Evolutionary conservation across 2,113 vertebrate genomes (phyloP).

Genomic region (Murina feae): DNA sequence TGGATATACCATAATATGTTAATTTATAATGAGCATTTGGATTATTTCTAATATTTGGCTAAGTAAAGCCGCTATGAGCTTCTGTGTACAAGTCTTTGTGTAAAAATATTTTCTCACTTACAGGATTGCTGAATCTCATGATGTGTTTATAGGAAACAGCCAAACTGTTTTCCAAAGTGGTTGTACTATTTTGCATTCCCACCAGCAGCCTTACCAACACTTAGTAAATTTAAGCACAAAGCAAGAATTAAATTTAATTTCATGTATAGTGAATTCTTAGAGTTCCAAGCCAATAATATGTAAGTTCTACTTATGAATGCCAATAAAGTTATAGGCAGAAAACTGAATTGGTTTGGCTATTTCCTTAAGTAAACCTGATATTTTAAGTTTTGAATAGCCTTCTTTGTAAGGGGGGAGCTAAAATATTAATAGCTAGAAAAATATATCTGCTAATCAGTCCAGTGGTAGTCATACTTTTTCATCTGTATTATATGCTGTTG

Average conservation of each 20-base stretch:
- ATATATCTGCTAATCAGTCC: background rate
- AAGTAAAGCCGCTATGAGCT: background rate
- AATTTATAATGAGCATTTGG: background rate
- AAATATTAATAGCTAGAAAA: slow-evolving; percentile 6
- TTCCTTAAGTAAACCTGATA: background rate
- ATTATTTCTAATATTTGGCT: background rate
- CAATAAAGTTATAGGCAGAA: background rate
- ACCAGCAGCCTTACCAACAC: background rate
- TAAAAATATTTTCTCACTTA: background rate
- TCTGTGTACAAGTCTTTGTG: background rate
- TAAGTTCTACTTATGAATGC: background rate
- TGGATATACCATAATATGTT: background rate
- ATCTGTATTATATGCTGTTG: background rate
- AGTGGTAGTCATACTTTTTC: background rate
- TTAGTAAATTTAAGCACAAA: background rate
- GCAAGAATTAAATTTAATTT: background rate
- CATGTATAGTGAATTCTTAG: background rate
- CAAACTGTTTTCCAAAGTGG: background rate
- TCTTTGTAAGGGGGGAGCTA: background rate
- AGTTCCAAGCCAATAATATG: background rate
- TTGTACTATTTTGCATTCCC: background rate
- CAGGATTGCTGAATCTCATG: background rate
- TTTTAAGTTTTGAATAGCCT: background rate
- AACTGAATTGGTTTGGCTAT: background rate
- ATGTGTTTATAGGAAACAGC: background rate